Percentiles rank a stretch among this genome's conserved stretches.
phyloP scores from a whole-genome alignment of 1,140 invertebrate species.

The Bradysia coprophila region DNA sequence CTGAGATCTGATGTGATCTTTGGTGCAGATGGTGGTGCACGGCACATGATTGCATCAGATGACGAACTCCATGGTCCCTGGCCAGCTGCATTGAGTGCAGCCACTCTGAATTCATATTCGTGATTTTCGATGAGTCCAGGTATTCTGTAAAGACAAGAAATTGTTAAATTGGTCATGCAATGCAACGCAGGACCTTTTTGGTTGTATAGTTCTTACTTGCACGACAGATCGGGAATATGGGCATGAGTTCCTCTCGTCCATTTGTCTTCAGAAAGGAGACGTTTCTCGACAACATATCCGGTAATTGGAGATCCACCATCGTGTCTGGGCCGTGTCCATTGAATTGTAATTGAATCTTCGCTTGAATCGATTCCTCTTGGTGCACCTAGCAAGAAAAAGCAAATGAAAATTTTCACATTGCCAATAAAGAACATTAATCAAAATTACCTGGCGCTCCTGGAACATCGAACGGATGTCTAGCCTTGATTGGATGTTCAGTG shows the following conservation, averaged over 20 bases:
- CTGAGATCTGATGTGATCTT: constrained; percentile 87
- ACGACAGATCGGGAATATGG: constrained; percentile 58
- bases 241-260: constrained; percentile 80
- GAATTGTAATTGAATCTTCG: constrained; percentile 85
- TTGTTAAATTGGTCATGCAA: too few species aligned
- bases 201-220: constrained; percentile 34
- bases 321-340: constrained; percentile 82
- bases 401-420: too few species aligned
- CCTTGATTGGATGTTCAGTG: constrained; percentile 74
- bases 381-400: too few species aligned
- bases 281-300: constrained; percentile 86
- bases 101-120: constrained; percentile 94
- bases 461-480: constrained; percentile 90
- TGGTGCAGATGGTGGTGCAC: constrained; percentile 68
- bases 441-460: constrained; percentile 86
- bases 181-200: too few species aligned
- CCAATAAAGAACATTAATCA: too few species aligned
- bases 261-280: constrained; percentile 68
- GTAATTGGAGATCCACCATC: constrained; percentile 85
- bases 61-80: constrained; percentile 80
- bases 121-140: constrained; percentile 83
- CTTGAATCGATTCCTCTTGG: constrained; percentile 73
- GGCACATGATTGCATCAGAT: constrained; percentile 78
- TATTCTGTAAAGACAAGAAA: constrained; percentile 34
- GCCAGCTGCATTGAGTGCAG: constrained; percentile 89